These are phyloP conservation scores for Cerastis leucographa DNA, from an alignment of 2,888 invertebrate genomes.

Conservation along the genomic window DNA sequence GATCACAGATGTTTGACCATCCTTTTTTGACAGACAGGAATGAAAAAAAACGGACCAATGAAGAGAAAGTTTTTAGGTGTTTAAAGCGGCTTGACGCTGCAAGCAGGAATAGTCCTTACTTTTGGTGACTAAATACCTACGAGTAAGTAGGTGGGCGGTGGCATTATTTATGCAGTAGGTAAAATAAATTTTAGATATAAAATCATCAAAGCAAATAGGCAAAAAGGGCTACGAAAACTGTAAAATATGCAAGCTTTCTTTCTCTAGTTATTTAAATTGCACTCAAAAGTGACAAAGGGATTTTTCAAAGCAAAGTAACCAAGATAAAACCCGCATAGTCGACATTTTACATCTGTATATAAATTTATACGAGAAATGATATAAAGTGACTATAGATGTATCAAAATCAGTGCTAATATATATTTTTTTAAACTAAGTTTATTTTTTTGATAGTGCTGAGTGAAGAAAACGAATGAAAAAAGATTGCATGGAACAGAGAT, in stretches of 20 bases:
- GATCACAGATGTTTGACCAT: no score
- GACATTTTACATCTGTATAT: not conserved
- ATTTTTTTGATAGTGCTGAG: not conserved
- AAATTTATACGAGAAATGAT: slow-evolving; percentile 2
- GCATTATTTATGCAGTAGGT: not conserved
- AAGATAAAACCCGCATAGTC: slow-evolving; percentile 18
- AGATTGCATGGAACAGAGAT: no score
- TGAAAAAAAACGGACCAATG: no score
- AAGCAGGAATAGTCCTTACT: no score
- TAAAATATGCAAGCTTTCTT: slow-evolving; percentile 24
- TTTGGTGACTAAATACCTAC: no score
- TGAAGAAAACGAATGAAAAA: no score
- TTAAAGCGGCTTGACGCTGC: no score
- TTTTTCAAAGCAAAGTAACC: not conserved
- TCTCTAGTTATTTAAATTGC: slow-evolving; percentile 2
- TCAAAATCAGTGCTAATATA: not conserved
- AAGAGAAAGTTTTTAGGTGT: no score
- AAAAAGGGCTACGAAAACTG: not conserved
- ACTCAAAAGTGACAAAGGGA: slow-evolving; percentile 11
- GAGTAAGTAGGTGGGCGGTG: no score
- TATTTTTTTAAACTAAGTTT: not conserved
- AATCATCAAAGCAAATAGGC: not conserved
- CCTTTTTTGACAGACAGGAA: no score
- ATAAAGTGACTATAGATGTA: not conserved
- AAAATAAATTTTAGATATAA: not conserved